Evolutionary conservation across 2,113 vertebrate genomes (phyloP), one percentile per base, ranked within the genome.

Genomic region (Microtus montanus): DNA sequence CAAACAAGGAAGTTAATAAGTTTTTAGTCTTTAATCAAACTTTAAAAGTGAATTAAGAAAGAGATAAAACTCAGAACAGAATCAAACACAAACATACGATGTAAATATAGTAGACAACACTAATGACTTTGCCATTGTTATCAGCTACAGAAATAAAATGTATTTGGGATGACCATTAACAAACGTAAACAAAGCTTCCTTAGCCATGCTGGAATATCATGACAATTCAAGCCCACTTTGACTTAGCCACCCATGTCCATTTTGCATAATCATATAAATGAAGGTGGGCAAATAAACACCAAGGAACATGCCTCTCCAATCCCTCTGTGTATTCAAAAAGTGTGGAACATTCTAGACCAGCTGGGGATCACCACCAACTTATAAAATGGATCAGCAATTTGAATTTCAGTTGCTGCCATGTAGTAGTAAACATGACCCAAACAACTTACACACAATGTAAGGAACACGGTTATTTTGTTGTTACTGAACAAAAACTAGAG

Each of bases 401-500:
- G 24, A 91, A 88, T 84, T 74, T 70, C 28, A 95, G 7, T 92
- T 20, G 41, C 52, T 93, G 74, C 2, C 73, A 90, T 93, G 89
- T 92, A 90, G 28, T 89, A 95, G 38, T 68, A 89, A 71, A 71
- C 66, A 71, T 74, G 41, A 79, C 74, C 8, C 30, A 92, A 75
- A 68, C 73, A 93, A 87, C 47, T 61, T 92, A 49, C 35, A 77
- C 54, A 89, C 35, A 83, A 47, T 79, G 13, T 4, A 44, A 19
- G 78, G 58, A 90, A 96, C 93, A 87, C 58, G 20, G 44, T 30
- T 49, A 95, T 3, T 92, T n/a, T 79, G 12, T 38, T 75, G 44
- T 64, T 92, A 35, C 26, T 85, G 49, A 80, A 83, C 33, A 92
- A 95, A 90, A 95, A 95, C 64, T 75, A 24, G 15, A 91, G 14